Evolutionary conservation across 2,888 invertebrate species (phyloP), one percentile per base, ranked within the genome.

Genomic region (Erynnis tages): DNA sequence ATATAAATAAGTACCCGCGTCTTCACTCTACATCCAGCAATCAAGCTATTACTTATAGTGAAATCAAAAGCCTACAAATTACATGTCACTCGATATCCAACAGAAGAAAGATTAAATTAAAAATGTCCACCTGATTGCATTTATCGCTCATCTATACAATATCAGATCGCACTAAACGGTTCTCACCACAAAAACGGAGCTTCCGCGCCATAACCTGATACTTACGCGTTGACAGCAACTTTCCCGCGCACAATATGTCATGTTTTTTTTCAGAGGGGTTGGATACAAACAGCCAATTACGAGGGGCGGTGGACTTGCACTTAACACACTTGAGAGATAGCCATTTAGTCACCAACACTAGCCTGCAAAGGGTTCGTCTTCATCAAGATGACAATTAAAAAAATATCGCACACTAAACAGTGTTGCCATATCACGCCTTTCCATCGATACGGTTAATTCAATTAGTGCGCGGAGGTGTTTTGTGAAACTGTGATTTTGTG

Each of bases 201-300:
- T 70, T 66, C 73, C 72, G 70, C 61, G 77, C 74, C 74, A 73
- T 71, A 80, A 82, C 82, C 73, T 75, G 82, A 84, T 81, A 79
- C 82, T 60, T 81, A 79, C 82, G 60, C 66, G 70, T 60, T 80
- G 86, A 83, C 84, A 84, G 79, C 72, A 65, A 73, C 77, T 83
- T 87, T 87, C 86, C 86, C 88, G 87, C 86, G 85, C 79, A 72
- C 86, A 86, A 82, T 83, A 85, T 86, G 87, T 85, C 80, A 77
- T 80, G 80, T 79, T 82, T 84, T 87, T 87, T 87, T 85, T 78
- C 72, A 78, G 73, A 47, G 83, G 87, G 87, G 86, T 80, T 87
- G 85, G 86, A 79, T 83, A 86, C 85, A 88, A 86, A 87, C 88
- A 87, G 75, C 86, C 88, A 87, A 88, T 89, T 87, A 88, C 78